Percentiles rank a stretch among this genome's conserved stretches.
phyloP scores from a whole-genome alignment of 2,888 invertebrate genomes.

The Protodeltote pygarga region DNA sequence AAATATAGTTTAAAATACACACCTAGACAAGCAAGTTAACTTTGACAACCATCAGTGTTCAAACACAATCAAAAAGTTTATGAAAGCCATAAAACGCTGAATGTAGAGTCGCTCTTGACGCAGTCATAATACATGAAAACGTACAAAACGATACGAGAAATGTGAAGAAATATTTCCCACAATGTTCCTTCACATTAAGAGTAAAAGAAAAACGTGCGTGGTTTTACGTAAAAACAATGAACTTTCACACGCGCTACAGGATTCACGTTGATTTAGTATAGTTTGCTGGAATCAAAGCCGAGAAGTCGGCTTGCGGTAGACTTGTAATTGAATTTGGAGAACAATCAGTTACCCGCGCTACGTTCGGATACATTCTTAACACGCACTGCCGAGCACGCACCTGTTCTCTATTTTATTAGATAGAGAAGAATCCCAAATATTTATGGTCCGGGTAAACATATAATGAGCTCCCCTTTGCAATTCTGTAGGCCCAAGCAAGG shows the following conservation, averaged over 20 bases:
- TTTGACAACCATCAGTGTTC: no score
- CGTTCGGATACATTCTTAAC: slow-evolving; percentile 64
- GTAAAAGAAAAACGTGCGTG: slow-evolving; percentile 37
- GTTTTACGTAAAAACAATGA: slow-evolving; percentile 78
- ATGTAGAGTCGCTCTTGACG: neutral
- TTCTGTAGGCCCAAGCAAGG: slow-evolving; percentile 6
- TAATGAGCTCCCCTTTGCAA: slow-evolving; percentile 29
- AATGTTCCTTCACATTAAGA: slow-evolving; percentile 37
- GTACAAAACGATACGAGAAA: slow-evolving; percentile 3
- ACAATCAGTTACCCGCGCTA: slow-evolving; percentile 78
- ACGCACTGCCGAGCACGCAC: slow-evolving; percentile 76
- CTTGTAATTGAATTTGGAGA: slow-evolving; percentile 81
- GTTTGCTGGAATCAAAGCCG: slow-evolving; percentile 78
- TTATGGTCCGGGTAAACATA: slow-evolving; percentile 36
- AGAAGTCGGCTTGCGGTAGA: slow-evolving; percentile 69
- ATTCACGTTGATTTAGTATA: slow-evolving; percentile 75
- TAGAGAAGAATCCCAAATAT: slow-evolving; percentile 41
- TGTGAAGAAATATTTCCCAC: slow-evolving; percentile 19
- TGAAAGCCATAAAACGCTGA: neutral
- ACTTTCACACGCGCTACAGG: slow-evolving; percentile 77
- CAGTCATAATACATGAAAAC: neutral
- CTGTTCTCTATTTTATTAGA: slow-evolving; percentile 67
- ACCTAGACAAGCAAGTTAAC: no score
- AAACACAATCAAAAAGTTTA: no score
- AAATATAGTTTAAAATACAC: no score